phyloP scores from a whole-genome alignment of 2,797 vertebrate species.

The Rhinella marina region DNA sequence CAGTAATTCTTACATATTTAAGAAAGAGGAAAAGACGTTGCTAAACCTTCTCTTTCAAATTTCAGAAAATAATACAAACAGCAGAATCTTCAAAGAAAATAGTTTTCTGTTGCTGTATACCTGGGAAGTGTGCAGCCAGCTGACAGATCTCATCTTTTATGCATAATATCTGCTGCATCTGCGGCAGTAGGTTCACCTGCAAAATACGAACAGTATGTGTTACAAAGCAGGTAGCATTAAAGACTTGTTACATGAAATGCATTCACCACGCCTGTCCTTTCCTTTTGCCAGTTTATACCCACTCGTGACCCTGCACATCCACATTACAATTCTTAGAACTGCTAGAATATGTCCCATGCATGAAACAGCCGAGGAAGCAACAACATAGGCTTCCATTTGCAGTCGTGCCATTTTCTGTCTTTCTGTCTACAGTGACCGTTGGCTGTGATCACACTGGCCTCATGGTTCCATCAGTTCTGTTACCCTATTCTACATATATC shows the following conservation, averaged over 20 bases:
- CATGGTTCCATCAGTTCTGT: no score
- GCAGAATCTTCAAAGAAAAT: not conserved
- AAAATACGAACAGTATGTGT: not conserved
- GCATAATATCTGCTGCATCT: not conserved
- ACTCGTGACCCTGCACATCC: not conserved
- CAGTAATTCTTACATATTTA: slow-evolving; percentile 14
- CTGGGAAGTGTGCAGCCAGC: slow-evolving; percentile 2
- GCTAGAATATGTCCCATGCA: not conserved
- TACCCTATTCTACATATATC: no score
- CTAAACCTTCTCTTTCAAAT: not conserved
- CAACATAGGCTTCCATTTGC: not conserved
- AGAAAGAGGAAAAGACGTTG: not conserved
- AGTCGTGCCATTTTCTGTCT: not conserved
- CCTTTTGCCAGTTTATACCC: not conserved
- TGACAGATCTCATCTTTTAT: slow-evolving; percentile 17
- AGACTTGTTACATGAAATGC: not conserved
- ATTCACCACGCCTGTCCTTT: not conserved
- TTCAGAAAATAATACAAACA: not conserved
- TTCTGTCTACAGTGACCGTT: no score
- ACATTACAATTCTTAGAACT: not conserved
- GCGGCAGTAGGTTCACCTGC: not conserved
- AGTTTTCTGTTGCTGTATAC: not conserved
- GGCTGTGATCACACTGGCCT: no score
- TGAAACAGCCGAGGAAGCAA: not conserved
- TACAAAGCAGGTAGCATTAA: not conserved